Evolutionary conservation across 2,888 invertebrate genomes (phyloP), one percentile per base, ranked within the genome.

Genomic region (Drosophila yooni): DNA sequence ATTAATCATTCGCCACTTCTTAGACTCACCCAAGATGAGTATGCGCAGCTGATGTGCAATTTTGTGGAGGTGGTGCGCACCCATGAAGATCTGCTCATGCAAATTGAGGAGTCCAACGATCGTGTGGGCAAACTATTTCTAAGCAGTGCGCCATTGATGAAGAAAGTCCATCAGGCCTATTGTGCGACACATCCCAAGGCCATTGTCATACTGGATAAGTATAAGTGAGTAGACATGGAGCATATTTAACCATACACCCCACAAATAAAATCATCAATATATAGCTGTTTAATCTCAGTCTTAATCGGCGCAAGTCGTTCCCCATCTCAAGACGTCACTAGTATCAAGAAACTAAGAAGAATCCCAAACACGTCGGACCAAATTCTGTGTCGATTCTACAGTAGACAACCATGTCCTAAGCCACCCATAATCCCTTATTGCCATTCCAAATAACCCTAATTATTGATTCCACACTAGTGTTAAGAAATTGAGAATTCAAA

Each of bases 151-250:
- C 96, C 97, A 27, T 95, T 95, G 91, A 95, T 98, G 82, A 98
- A 98, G 93, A 94, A 94, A 79, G 96, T 98, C 15, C 98, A 99
- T 92, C 96, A 96, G 90, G 94, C 95, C 18, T 99, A 99, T 93
- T 99, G 99, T 93, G 95, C 96, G 66, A 96, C 97, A 81, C 99
- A 99, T 94, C 99, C 99, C 0, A 95, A 96, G 93, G 99, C 99
- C 78, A 98, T 98, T 54, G 97, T 97, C 91, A 96, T 99, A 85
- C 94, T 99, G 83, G 98, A 98, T 93, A 97, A 97, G 93, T 97
- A 97, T 92, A 98, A 97, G 98, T 98, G 94, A 94, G 95, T 94
- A 2, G 1, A 3, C 0, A 4, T 18, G 13, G 0, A 1, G 21
- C 13, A 15, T 1, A 7, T 13, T 21, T 3, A 46, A 13, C 3